A percentile compares a stretch with the other conserved stretches of the same genome.
phyloP scores from a whole-genome alignment of 2,113 vertebrate genomes.

The Brachyhypopomus gauderio region DNA sequence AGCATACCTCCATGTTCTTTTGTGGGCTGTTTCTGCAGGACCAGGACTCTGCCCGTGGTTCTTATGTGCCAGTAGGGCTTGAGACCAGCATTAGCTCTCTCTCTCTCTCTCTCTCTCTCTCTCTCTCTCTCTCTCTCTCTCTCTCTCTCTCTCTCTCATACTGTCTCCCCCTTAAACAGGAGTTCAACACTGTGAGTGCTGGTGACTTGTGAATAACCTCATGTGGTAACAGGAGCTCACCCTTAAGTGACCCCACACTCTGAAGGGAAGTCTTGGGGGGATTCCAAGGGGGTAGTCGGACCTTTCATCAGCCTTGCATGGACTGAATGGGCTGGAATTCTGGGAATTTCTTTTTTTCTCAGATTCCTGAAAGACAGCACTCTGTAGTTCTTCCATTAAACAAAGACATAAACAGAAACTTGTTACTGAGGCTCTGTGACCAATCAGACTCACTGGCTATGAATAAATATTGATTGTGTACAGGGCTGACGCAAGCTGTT shows the following conservation, averaged over 20 bases:
- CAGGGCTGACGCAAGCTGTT: no score
- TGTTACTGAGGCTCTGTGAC: conserved; percentile 1
- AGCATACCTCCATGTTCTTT: conserved; percentile 78
- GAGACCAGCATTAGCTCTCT: conserved; percentile 73
- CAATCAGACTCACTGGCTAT: not conserved
- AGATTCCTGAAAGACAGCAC: conserved; percentile 22
- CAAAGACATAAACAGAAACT: not conserved
- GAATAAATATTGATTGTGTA: not conserved
- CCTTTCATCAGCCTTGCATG: conserved; percentile 50
- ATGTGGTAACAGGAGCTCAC: conserved; percentile 76
- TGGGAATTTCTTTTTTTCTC: conserved; percentile 48
- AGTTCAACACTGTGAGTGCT: conserved; percentile 71
- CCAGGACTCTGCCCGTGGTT: conserved; percentile 46
- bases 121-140: conserved; percentile 74
- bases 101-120: conserved; percentile 70
- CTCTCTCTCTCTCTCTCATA: conserved; percentile 68
- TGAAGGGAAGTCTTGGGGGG: conserved; percentile 70
- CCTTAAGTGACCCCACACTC: conserved; percentile 78
- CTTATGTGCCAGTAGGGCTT: conserved; percentile 45
- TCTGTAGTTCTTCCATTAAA: conserved; percentile 35
- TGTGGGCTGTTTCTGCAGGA: conserved; percentile 69
- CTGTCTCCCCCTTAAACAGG: conserved; percentile 60
- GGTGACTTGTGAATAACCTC: conserved; percentile 83
- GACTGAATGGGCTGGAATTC: conserved; percentile 48
- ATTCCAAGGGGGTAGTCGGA: conserved; percentile 71